Conservation (phyloP, 2,797 vertebrate genomes). For the Enteromius trimaculatus region DNA sequence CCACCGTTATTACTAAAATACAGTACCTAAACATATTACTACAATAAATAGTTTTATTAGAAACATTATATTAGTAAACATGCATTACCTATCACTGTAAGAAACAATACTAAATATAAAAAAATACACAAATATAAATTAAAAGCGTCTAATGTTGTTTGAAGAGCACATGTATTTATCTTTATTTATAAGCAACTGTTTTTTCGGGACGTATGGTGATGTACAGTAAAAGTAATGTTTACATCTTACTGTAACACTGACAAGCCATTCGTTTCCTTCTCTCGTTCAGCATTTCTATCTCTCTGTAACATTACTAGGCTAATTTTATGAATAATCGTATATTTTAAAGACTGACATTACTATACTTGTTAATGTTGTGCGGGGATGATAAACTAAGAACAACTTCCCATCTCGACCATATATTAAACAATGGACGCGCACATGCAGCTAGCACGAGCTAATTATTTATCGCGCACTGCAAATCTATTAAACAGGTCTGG, state of each 20-base stretch:
- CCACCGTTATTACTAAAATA: background rate
- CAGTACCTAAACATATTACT: background rate
- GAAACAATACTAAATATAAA: background rate
- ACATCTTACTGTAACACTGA: slow-evolving; percentile 3
- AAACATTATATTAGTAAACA: background rate
- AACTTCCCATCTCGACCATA: background rate
- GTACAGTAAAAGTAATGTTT: slow-evolving; percentile 14
- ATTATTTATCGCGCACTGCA: background rate
- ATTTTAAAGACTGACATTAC: background rate
- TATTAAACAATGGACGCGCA: slow-evolving; percentile 11
- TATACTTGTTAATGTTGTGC: background rate
- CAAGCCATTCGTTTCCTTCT: background rate
- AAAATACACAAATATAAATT: background rate
- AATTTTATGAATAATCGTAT: background rate
- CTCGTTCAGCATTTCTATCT: background rate
- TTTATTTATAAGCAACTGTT: background rate
- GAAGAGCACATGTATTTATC: background rate
- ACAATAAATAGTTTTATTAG: background rate
- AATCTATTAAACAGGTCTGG: background rate
- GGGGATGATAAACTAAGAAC: background rate
- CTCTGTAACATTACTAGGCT: background rate
- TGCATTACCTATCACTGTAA: background rate
- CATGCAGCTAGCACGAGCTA: slow-evolving; percentile 30
- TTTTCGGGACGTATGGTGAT: background rate
- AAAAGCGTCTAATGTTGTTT: too few relatives aligned